A percentile compares a stretch with the other conserved stretches of the same genome.
Conservation (phyloP, 2,113 vertebrate genomes). For the Eulemur macaco region DNA sequence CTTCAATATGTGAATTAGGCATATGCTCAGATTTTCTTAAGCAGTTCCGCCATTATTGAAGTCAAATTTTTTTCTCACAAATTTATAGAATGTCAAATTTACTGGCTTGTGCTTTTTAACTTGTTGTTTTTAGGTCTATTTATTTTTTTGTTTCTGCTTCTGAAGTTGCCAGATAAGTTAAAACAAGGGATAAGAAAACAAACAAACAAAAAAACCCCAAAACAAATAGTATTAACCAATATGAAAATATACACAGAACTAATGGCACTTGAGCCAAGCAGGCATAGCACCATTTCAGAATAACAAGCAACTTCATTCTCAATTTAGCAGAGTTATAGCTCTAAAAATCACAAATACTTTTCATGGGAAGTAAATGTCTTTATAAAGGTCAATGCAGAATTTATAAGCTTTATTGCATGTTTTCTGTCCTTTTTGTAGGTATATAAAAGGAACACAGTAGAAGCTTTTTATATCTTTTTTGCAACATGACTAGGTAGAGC, state of each 20-base stretch:
- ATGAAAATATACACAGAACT: neutral
- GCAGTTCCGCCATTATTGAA: neutral
- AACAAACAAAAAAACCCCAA: neutral
- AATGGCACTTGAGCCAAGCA: neutral
- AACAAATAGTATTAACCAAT: neutral
- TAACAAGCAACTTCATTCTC: neutral
- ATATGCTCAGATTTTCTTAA: constrained; percentile 39
- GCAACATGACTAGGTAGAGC: neutral
- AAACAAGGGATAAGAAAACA: neutral
- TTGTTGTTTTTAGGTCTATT: neutral
- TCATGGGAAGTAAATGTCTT: neutral
- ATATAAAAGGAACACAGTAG: neutral
- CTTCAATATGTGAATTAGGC: neutral
- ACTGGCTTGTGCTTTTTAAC: neutral
- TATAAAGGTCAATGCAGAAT: constrained; percentile 46
- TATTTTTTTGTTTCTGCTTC: constrained; percentile 12
- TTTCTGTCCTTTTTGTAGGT: constrained; percentile 30
- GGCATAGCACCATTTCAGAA: neutral
- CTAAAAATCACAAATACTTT: constrained; percentile 35
- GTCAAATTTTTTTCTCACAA: neutral
- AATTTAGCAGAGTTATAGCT: constrained; percentile 3
- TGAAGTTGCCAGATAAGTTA: neutral
- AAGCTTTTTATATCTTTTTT: neutral
- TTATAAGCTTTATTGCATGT: neutral
- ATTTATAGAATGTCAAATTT: neutral